phyloP scores from a whole-genome alignment of 1,140 invertebrate genomes.

The Chrysomallon squamiferum region DNA sequence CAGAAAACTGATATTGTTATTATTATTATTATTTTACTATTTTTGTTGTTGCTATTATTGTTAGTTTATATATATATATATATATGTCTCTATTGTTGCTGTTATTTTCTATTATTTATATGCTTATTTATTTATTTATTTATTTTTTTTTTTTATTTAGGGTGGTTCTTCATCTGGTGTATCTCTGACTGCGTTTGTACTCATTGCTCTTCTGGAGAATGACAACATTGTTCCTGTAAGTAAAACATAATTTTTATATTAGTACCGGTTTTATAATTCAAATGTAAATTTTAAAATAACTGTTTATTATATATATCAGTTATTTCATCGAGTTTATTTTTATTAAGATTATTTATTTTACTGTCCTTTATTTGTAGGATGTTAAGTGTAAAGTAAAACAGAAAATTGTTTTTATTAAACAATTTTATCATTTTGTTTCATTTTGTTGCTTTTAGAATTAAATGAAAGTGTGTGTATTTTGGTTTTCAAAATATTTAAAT shows the following conservation, averaged over 20 bases:
- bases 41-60: too few species aligned
- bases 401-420: not conserved
- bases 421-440: not conserved
- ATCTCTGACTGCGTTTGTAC: slow-evolving; percentile 27
- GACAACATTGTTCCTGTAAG: not conserved
- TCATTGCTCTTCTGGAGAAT: slow-evolving; percentile 27
- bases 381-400: not conserved
- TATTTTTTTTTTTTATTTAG: slow-evolving; percentile 2
- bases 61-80: too few species aligned
- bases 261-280: too few species aligned
- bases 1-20: too few species aligned
- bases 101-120: too few species aligned
- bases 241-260: too few species aligned
- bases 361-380: not conserved
- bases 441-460: not conserved
- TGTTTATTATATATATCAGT: not conserved
- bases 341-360: not conserved
- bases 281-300: too few species aligned
- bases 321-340: not conserved
- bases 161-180: slow-evolving; percentile 25
- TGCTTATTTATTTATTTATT: too few species aligned
- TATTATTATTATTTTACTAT: too few species aligned
- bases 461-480: not conserved
- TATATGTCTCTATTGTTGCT: too few species aligned
- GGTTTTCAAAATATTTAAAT: not conserved